Percentiles rank a stretch among this genome's conserved stretches.
phyloP scores from a whole-genome alignment of 2,113 vertebrate species.

The Sinocyclocheilus rhinocerous region DNA sequence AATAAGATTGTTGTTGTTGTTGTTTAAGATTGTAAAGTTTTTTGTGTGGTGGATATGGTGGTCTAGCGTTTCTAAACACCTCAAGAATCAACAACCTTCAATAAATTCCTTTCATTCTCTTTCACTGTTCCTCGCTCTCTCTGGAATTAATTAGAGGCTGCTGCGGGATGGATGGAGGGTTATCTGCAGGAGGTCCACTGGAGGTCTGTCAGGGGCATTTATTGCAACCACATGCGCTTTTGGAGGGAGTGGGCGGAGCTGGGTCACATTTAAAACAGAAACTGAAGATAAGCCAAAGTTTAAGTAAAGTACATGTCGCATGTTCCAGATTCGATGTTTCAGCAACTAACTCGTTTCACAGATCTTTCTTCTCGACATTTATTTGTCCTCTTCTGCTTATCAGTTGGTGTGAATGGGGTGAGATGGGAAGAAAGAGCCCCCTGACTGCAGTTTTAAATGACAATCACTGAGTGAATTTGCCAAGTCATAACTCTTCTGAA shows the following conservation, averaged over 20 bases:
- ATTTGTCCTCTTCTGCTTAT: not conserved
- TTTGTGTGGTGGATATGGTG: no score
- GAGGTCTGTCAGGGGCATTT: constrained; percentile 59
- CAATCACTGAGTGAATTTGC: not conserved
- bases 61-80: not conserved
- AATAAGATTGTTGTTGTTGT: no score
- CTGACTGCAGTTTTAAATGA: not conserved
- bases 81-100: not conserved
- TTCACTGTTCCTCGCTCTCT: constrained; percentile 34
- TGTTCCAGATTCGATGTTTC: no score
- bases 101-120: constrained; percentile 15
- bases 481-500: no score
- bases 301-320: constrained; percentile 51
- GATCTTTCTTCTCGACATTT: not conserved
- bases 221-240: constrained; percentile 73
- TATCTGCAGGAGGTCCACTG: constrained; percentile 62
- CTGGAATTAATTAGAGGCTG: constrained; percentile 62
- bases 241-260: constrained; percentile 44
- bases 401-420: not conserved
- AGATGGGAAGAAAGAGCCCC: not conserved
- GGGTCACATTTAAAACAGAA: constrained; percentile 57
- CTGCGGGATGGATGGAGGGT: constrained; percentile 29
- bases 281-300: constrained; percentile 61
- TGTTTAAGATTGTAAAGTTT: no score
- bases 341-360: not conserved